A percentile compares a stretch with the other conserved stretches of the same genome.
phyloP scores from a whole-genome alignment of 92 coral and sea anemone genomes.

The Paramuricea clavata region DNA sequence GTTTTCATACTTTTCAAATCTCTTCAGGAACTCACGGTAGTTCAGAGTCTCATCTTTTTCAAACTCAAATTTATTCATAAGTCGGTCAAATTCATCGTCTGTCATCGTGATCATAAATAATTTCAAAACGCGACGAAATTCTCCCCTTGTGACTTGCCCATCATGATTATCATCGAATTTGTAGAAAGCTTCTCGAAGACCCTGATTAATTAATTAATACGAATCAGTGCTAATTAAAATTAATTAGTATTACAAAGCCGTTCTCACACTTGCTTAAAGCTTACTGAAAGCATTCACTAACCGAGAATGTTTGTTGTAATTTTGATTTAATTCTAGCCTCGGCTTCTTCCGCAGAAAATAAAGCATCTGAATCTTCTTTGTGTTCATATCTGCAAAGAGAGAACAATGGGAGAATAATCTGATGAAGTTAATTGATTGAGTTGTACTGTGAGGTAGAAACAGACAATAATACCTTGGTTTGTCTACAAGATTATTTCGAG shows the following conservation, averaged over 20 bases:
- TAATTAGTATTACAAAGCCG: background rate
- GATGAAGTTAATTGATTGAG: background rate
- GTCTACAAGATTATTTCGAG: slow-evolving; percentile 17
- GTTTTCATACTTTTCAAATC: slow-evolving; percentile 88
- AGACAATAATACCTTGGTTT: background rate
- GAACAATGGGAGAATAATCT: background rate
- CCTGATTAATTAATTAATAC: slow-evolving; percentile 56
- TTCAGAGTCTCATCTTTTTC: slow-evolving; percentile 87
- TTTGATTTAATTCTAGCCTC: slow-evolving; percentile 80
- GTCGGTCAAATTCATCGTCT: slow-evolving; percentile 91
- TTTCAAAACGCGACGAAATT: slow-evolving; percentile 92
- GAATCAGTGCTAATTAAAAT: background rate
- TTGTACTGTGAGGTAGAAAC: background rate
- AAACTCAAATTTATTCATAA: slow-evolving; percentile 78
- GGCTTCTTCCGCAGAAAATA: slow-evolving; percentile 85
- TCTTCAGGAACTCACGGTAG: slow-evolving; percentile 87
- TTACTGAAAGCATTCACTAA: slow-evolving; percentile 8
- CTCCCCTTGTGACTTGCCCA: slow-evolving; percentile 83
- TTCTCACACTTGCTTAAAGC: no score
- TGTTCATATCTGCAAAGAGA: slow-evolving; percentile 50
- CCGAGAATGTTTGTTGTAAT: slow-evolving; percentile 84
- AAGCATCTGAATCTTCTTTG: slow-evolving; percentile 75
- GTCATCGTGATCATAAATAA: slow-evolving; percentile 82
- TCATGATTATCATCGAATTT: slow-evolving; percentile 93
- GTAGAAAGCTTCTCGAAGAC: slow-evolving; percentile 90